A percentile compares a stretch with the other conserved stretches of the same genome.
These are phyloP conservation scores for Cheilosia impressa DNA, from an alignment of 2,888 invertebrate species.

Conservation along the genomic window DNA sequence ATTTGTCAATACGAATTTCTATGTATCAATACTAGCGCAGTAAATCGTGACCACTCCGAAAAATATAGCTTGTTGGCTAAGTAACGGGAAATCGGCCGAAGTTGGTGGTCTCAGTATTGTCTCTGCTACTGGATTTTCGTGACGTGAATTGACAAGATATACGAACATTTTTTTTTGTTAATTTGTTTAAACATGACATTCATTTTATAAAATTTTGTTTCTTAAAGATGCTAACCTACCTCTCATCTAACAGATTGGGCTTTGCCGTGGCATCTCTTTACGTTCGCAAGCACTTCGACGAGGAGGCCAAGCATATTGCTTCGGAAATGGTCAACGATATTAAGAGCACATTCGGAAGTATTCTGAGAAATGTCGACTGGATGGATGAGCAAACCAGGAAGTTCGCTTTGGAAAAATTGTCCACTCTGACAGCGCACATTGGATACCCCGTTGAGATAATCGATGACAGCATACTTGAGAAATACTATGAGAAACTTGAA, in stretches of 20 bases:
- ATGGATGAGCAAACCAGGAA: slow-evolving; percentile 94
- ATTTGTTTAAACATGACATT: too few relatives aligned
- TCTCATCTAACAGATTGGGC: slow-evolving; percentile 85
- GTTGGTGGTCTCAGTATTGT: too few relatives aligned
- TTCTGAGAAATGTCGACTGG: slow-evolving; percentile 93
- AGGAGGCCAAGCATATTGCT: slow-evolving; percentile 92
- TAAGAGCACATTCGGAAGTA: slow-evolving; percentile 91
- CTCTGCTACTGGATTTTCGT: too few relatives aligned
- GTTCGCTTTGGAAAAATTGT: slow-evolving; percentile 91
- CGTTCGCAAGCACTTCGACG: slow-evolving; percentile 93
- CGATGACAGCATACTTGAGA: slow-evolving; percentile 90
- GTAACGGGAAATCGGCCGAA: too few relatives aligned
- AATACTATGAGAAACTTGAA: slow-evolving; percentile 91
- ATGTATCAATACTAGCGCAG: too few relatives aligned
- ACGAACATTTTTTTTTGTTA: too few relatives aligned
- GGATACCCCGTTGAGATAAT: slow-evolving; percentile 96
- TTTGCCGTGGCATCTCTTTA: slow-evolving; percentile 93
- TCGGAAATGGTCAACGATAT: slow-evolving; percentile 95
- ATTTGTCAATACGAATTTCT: too few relatives aligned
- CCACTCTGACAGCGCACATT: slow-evolving; percentile 93
- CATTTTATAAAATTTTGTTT: background rate
- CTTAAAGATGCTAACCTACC: background rate
- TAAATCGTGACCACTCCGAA: too few relatives aligned
- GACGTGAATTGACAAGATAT: too few relatives aligned
- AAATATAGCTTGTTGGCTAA: too few relatives aligned